These are phyloP conservation scores for Dasypus novemcinctus DNA, from an alignment of 2,113 vertebrate species.

Conservation along the genomic window DNA sequence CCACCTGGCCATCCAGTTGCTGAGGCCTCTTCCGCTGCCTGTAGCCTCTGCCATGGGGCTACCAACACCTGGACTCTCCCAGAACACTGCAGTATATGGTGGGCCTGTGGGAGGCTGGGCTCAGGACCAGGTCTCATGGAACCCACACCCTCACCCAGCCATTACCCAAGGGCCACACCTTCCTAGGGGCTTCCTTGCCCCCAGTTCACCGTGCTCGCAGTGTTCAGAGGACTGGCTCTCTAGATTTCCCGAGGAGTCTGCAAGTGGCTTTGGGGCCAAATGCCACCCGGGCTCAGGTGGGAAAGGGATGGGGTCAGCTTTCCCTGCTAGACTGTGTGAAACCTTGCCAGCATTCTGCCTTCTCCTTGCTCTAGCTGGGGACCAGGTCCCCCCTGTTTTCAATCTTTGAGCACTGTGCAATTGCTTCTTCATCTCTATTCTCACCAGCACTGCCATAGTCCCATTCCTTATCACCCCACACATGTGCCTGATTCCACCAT, in stretches of 20 bases:
- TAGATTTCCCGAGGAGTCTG: not conserved
- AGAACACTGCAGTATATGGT: not conserved
- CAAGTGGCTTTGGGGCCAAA: not conserved
- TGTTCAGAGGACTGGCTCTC: not conserved
- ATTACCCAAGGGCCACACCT: not conserved
- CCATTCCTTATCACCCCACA: not conserved
- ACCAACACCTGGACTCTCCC: not conserved
- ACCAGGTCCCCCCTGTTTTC: not conserved
- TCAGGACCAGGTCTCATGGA: not conserved
- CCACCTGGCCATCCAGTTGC: not conserved
- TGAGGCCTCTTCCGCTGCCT: not conserved
- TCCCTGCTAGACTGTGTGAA: not conserved
- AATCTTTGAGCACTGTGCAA: not conserved
- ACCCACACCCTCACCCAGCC: not conserved
- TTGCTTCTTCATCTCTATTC: not conserved
- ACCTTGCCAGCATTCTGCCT: not conserved
- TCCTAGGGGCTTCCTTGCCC: not conserved
- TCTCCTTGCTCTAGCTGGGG: not conserved
- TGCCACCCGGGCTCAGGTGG: not conserved
- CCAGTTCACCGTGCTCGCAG: fast-evolving
- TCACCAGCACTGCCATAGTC: not conserved
- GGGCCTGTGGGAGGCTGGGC: not conserved
- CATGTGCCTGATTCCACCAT: not conserved
- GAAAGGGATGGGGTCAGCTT: fast-evolving
- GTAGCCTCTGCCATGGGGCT: not conserved